Evolutionary conservation across 2,797 vertebrate species (phyloP).

Genomic region (Mus caroli): DNA sequence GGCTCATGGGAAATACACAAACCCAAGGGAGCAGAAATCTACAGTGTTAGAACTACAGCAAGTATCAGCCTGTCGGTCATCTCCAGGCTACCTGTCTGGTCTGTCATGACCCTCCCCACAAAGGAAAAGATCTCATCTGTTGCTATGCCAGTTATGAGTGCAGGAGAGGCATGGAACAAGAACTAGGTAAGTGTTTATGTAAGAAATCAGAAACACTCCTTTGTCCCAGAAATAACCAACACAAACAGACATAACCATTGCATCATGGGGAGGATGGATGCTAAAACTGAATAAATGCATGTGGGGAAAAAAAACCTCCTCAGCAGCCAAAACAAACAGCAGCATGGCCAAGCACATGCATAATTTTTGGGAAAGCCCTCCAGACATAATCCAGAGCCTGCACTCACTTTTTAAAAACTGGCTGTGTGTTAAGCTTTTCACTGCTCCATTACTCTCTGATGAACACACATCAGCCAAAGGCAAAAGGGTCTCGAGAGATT

Average conservation of each 20-base stretch:
- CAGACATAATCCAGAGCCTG: slow-evolving; percentile 32
- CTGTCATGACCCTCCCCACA: background rate
- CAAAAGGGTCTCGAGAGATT: background rate
- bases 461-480: background rate
- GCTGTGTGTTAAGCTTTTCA: slow-evolving; percentile 1
- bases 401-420: slow-evolving; percentile 1
- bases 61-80: accelerated
- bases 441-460: background rate
- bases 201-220: background rate
- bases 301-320: background rate
- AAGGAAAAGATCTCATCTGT: background rate
- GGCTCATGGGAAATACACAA: background rate
- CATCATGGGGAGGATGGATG: background rate
- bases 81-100: background rate
- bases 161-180: background rate
- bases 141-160: background rate
- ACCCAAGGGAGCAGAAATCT: no score
- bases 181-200: slow-evolving; percentile 2
- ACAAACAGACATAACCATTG: background rate
- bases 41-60: background rate
- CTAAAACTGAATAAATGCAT: slow-evolving; percentile 37
- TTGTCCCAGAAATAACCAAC: background rate
- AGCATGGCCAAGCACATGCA: background rate
- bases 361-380: background rate
- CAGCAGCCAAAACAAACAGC: slow-evolving; percentile 52